Base-by-base conservation (phyloP, 1,140 invertebrate genomes). In the Eueides isabella region DNA sequence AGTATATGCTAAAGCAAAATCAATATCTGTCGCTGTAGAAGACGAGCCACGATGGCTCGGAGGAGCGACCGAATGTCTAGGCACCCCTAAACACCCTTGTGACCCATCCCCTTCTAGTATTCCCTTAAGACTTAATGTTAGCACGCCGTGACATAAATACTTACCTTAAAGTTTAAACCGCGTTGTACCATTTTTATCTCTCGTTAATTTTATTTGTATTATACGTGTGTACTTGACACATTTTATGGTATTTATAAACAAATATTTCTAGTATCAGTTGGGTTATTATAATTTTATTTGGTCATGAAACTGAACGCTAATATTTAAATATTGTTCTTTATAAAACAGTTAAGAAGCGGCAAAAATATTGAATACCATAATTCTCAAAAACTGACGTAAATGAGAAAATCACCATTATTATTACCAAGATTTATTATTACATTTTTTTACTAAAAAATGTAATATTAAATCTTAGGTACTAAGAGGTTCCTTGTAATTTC, bases 71-170 rank as follows among this genome's bases (percentile, higher is more conserved):
- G 76, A 76, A 72, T 83, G 80, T 85, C 83, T 84, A 79, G 80
- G 67, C 77, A 61, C 75, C 71, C 74, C 78, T 77, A 82, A 78
- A 81, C 83, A 82, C 84, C 80, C 79, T 77, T 83, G 72, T 81
- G 75, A 77, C 78, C 79, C 79, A 77, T 83, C 84, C 84, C 84
- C 77, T 82, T 72, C 77, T 79, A 82, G 67, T 79, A 75, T 79
- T 84, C 84, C 81, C 84, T 65, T 71, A 80, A 81, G 86, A 55
- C 78, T 83, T 80, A 79, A 83, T 85, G 82, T 89, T 89, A 87
- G 80, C 85, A 85, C 84, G 76, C 80, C 76, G 82, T 86, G 83
- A 86, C 86, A 87, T 87, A 91, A 85, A 90, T 89, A 88, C 86
- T 86, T 84, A 89, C 82, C 84, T 85, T 80, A 82, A 88, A 85